A percentile compares a stretch with the other conserved stretches of the same genome.
These are phyloP conservation scores for Lumbricus terrestris DNA, from an alignment of 2,888 invertebrate species.

Conservation along the genomic window DNA sequence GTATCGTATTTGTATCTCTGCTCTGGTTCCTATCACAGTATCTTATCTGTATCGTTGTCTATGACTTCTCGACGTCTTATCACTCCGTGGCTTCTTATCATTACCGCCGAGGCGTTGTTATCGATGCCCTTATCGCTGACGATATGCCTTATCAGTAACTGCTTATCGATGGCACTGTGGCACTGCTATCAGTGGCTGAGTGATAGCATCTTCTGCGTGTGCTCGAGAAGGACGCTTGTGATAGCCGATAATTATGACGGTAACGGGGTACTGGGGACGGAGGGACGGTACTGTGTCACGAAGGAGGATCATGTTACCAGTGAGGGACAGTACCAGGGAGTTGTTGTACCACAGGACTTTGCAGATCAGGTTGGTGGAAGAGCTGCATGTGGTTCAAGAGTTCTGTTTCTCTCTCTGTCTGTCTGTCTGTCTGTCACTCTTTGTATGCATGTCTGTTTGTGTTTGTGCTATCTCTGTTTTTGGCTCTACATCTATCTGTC, in stretches of 20 bases:
- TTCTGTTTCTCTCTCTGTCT: background rate
- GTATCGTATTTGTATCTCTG: background rate
- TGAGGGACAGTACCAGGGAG: background rate
- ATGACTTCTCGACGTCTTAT: conserved; percentile 3
- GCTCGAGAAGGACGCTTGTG: background rate
- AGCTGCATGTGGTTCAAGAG: background rate
- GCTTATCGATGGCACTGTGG: background rate
- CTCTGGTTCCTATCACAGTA: background rate
- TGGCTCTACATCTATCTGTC: background rate
- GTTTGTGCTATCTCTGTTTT: background rate
- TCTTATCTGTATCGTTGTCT: background rate
- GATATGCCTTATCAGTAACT: conserved; percentile 3
- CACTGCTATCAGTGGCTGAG: background rate
- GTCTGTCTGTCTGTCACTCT: background rate
- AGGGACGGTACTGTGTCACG: background rate
- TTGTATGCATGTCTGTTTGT: background rate
- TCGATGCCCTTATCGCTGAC: background rate
- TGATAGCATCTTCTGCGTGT: background rate
- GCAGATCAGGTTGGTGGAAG: background rate
- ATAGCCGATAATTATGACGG: background rate
- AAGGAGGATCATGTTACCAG: background rate
- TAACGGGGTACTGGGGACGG: background rate
- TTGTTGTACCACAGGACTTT: background rate
- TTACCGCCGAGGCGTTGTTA: background rate
- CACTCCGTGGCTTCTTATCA: background rate